A percentile compares a stretch with the other conserved stretches of the same genome.
Evolutionary conservation across 1,140 invertebrate species (phyloP).

Genomic region (Halesus radiatus): DNA sequence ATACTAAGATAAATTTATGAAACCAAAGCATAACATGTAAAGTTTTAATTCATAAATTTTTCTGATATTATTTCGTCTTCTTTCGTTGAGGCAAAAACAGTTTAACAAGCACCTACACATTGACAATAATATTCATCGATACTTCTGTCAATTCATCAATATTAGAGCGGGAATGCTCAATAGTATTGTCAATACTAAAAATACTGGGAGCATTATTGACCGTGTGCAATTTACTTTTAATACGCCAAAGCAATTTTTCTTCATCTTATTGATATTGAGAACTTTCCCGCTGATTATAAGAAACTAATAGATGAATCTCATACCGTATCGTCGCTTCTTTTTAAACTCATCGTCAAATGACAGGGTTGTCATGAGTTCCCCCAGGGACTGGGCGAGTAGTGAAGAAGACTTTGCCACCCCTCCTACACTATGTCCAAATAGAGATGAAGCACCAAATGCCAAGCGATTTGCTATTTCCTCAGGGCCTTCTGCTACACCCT

Average conservation of each 20-base stretch:
- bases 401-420: slow-evolving; percentile 58
- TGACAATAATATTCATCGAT: no score
- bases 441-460: slow-evolving; percentile 58
- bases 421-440: slow-evolving; percentile 78
- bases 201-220: no score
- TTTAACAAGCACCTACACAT: no score
- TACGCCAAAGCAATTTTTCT: not conserved
- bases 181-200: no score
- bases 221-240: no score
- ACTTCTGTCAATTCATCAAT: no score
- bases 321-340: slow-evolving; percentile 63
- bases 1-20: no score
- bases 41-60: no score
- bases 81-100: no score
- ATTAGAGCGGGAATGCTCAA: no score
- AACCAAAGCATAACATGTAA: no score
- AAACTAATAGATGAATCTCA: not conserved
- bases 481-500: slow-evolving; percentile 53
- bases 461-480: slow-evolving; percentile 54
- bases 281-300: not conserved
- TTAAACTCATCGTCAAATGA: slow-evolving; percentile 84
- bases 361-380: slow-evolving; percentile 76
- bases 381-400: slow-evolving; percentile 66
- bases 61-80: no score
- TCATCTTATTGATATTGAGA: not conserved